phyloP scores from a whole-genome alignment of 2,888 invertebrate species.

The Noctua fimbriata region DNA sequence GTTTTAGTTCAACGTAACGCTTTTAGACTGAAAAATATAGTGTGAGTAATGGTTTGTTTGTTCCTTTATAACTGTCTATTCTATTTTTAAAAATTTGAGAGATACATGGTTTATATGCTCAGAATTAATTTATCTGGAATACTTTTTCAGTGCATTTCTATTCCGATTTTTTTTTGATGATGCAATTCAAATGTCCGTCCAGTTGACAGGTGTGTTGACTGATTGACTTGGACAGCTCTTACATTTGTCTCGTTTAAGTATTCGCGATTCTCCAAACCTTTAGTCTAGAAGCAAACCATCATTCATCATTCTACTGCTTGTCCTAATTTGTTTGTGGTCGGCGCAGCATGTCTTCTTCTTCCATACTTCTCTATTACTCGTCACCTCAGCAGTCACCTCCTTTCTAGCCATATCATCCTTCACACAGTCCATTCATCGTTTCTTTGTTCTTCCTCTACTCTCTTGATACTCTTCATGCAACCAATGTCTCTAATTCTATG shows the following conservation, averaged over 20 bases:
- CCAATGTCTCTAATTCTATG: background rate
- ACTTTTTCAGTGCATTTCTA: no score
- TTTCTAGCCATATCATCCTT: background rate
- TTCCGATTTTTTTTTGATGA: no score
- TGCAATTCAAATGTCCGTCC: no score
- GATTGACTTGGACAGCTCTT: no score
- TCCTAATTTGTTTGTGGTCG: no score
- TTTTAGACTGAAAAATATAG: conserved; percentile 20
- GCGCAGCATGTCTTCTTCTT: background rate
- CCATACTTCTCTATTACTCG: background rate
- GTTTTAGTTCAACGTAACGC: background rate
- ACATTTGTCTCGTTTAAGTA: no score
- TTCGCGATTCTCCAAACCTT: background rate
- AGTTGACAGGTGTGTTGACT: no score
- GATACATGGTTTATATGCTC: conserved; percentile 17
- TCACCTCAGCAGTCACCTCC: background rate
- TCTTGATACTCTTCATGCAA: background rate
- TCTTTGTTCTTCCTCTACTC: background rate
- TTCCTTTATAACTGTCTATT: conserved; percentile 7
- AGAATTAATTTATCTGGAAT: conserved; percentile 1
- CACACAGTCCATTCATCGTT: background rate
- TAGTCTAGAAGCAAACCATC: background rate
- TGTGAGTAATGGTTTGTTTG: conserved; percentile 35
- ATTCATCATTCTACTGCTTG: background rate
- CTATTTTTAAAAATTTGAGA: conserved; percentile 2